Evolutionary conservation across 1,140 invertebrate species (phyloP), one percentile per base, ranked within the genome.

Genomic region (Leptopilina boulardi): DNA sequence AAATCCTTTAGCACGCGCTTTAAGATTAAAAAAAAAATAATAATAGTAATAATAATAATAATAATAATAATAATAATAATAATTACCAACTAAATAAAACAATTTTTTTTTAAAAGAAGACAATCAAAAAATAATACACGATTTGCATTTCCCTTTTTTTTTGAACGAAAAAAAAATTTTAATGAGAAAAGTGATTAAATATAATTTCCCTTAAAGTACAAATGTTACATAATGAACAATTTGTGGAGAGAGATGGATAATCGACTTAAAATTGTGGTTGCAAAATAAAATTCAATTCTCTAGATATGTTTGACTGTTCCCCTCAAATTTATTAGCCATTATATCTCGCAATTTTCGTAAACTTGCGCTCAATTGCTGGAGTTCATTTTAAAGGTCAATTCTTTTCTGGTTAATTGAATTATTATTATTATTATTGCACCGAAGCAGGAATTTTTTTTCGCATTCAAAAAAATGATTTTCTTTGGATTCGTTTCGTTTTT

Each of bases 1-100:
- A n/a, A 59, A 59, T 21, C 3, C 56, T 59, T 59, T 59, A 59
- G 23, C 59, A 66, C 59, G 59, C 59, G 59, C 59, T 66, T 23
- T 66, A 30, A 15, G 26, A 59, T 34, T 30, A 34, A 5, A 18
- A 2, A 4, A 18, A 51, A 51, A 8, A 51, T 11, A 42, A 11
- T 11, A 42, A 42, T 11, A 2, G 10, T 9, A 42, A 42, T 42
- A 42, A 42, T 11, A 42, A 11, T 11, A 42, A 42, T 8, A 21
- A 56, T 21, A 56, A 56, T 10, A 56, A 56, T 56, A 23, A 56
- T 56, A 56, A 56, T 56, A n/a, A 30, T 13, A 66, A 13, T 30
- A 15, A 13, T n/a, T 5, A 21, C 3, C 6, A 34, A 34, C 6
- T 34, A 34, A 34, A 34, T 34, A 34, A 3, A 3, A 3, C 30